Percentiles rank a stretch among this genome's conserved stretches.
Evolutionary conservation across 2,797 vertebrate genomes (phyloP).

Genomic region (Parotocinclus haroldoi): DNA sequence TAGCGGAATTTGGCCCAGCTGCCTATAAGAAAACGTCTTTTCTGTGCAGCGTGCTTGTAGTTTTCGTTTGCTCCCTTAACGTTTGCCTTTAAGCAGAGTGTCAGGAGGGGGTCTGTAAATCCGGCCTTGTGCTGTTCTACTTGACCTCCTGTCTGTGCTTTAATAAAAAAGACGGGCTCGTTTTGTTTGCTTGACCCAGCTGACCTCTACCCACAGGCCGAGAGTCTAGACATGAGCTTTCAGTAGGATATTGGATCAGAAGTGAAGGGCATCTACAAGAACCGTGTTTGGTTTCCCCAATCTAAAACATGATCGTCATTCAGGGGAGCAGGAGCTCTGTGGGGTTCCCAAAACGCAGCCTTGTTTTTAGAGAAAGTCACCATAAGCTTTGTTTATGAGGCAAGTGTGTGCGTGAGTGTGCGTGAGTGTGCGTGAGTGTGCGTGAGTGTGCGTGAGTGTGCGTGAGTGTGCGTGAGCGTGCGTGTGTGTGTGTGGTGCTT

Average conservation of each 20-base stretch:
- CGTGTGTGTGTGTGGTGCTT: too few relatives aligned
- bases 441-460: too few relatives aligned
- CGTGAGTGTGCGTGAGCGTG: too few relatives aligned
- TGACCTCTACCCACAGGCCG: constrained; percentile 14
- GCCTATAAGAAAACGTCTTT: too few relatives aligned
- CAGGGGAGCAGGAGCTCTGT: not conserved
- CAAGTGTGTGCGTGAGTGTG: too few relatives aligned
- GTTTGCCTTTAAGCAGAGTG: constrained; percentile 64
- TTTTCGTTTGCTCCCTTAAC: constrained; percentile 9
- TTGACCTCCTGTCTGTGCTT: not conserved
- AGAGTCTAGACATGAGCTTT: constrained; percentile 28
- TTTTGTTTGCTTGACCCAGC: constrained; percentile 24
- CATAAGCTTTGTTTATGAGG: constrained; percentile 13
- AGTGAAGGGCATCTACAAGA: constrained; percentile 5
- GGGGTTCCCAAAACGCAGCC: constrained; percentile 4
- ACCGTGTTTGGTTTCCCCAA: constrained; percentile 8
- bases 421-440: too few relatives aligned
- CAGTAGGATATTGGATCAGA: constrained; percentile 32
- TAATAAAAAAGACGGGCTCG: constrained; percentile 18
- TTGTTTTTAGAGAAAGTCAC: constrained; percentile 15
- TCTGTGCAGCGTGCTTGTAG: too few relatives aligned
- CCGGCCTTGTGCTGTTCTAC: not conserved
- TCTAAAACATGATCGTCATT: not conserved
- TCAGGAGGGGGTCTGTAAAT: constrained; percentile 3
- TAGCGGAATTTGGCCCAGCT: too few relatives aligned